These are phyloP conservation scores for Tachysurus vachellii DNA, from an alignment of 2,113 vertebrate genomes.

Conservation along the genomic window DNA sequence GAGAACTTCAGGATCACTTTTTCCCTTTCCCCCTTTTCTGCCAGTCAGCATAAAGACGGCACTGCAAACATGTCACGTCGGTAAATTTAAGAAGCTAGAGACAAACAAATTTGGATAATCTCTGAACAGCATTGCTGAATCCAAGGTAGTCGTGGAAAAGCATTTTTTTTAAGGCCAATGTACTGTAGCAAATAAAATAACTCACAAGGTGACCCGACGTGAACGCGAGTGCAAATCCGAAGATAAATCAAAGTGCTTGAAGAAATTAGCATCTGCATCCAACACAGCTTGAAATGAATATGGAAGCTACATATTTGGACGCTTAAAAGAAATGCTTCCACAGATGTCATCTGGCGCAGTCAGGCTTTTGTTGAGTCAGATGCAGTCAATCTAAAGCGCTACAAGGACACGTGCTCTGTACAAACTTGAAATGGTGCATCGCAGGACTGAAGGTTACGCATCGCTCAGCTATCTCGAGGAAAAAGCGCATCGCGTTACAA, in stretches of 20 bases:
- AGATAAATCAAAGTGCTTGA: neutral
- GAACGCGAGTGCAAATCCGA: neutral
- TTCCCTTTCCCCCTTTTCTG: neutral
- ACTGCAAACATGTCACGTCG: neutral
- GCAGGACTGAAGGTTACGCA: neutral
- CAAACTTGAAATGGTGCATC: neutral
- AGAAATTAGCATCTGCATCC: conserved; percentile 5
- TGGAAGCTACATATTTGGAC: conserved; percentile 11
- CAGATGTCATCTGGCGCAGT: neutral
- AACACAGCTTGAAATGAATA: conserved; percentile 32
- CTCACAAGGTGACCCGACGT: neutral
- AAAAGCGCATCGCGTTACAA: neutral
- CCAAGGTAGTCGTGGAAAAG: neutral
- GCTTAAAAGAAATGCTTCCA: neutral
- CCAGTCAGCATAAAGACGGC: conserved; percentile 1
- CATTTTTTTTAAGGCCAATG: neutral
- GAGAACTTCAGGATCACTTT: neutral
- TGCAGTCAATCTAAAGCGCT: neutral
- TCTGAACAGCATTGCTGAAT: neutral
- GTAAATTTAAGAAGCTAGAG: neutral
- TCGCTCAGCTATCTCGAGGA: neutral
- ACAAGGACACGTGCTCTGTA: neutral
- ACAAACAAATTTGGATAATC: neutral
- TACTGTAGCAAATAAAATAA: neutral
- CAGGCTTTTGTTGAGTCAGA: neutral